Evolutionary conservation across 2,113 vertebrate species (phyloP).

Genomic region (Notothenia rossii): DNA sequence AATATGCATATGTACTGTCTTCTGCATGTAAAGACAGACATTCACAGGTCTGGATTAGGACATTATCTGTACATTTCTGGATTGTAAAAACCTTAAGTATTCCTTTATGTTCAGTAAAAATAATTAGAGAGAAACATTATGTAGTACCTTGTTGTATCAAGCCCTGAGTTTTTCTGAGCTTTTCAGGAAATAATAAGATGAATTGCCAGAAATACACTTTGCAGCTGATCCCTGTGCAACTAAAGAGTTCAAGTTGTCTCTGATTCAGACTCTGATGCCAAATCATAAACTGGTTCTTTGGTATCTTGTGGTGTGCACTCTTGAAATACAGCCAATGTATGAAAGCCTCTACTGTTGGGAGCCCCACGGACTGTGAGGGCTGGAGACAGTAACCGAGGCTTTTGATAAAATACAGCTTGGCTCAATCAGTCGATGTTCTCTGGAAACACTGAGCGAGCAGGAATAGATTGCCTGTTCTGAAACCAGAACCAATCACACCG

Average conservation of each 20-base stretch:
- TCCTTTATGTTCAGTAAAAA: background rate
- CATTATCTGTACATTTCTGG: background rate
- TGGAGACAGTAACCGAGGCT: constrained; percentile 25
- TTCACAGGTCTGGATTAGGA: background rate
- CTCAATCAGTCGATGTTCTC: constrained; percentile 32
- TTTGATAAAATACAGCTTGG: constrained; percentile 38
- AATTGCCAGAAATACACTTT: constrained; percentile 3
- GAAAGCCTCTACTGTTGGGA: constrained; percentile 33
- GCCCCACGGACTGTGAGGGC: constrained; percentile 16
- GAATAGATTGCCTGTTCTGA: constrained; percentile 21
- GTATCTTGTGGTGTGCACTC: constrained; percentile 20
- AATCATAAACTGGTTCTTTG: constrained; percentile 12
- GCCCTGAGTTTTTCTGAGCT: background rate
- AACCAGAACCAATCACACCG: constrained; percentile 39
- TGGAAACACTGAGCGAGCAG: constrained; percentile 22
- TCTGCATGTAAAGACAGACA: background rate
- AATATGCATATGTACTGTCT: background rate
- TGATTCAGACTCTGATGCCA: constrained; percentile 24
- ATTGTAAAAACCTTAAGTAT: background rate
- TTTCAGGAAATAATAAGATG: background rate
- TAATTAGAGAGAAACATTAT: background rate
- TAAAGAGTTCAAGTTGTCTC: constrained; percentile 22
- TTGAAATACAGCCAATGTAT: constrained; percentile 9
- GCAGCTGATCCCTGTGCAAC: background rate
- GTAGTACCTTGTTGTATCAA: background rate